Percentiles rank a stretch among this genome's conserved stretches.
phyloP scores from a whole-genome alignment of 1,140 invertebrate species.

The Solenopsis invicta region DNA sequence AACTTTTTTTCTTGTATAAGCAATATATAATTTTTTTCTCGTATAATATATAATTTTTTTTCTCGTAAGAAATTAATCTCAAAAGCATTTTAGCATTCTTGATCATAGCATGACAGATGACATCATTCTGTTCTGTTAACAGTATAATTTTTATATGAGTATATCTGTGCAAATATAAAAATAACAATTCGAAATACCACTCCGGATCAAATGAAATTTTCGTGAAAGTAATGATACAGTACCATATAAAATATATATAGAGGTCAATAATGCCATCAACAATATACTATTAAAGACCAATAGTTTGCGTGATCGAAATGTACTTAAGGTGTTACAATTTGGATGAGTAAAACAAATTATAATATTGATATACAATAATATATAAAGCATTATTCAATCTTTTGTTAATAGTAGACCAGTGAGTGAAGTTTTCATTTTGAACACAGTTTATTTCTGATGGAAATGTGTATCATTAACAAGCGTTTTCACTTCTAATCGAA shows the following conservation, averaged over 20 bases:
- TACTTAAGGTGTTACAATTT: neutral
- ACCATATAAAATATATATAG: conserved; percentile 11
- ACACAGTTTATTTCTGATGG: too few relatives aligned
- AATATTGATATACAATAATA: too few relatives aligned
- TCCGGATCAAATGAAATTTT: conserved; percentile 50
- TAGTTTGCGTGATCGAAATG: neutral
- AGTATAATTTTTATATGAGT: neutral
- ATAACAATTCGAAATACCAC: conserved; percentile 57
- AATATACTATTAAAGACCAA: conserved; percentile 18
- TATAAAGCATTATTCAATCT: too few relatives aligned
- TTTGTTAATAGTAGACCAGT: too few relatives aligned
- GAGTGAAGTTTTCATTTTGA: too few relatives aligned
- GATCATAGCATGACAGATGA: neutral
- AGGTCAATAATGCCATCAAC: conserved; percentile 1
- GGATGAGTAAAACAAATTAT: neutral
- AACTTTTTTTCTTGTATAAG: neutral
- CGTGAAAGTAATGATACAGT: conserved; percentile 31
- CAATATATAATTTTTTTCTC: neutral
- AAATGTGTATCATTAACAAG: too few relatives aligned
- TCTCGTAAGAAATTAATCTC: neutral
- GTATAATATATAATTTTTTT: neutral
- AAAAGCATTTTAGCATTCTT: neutral
- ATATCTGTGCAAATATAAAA: neutral
- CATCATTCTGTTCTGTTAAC: neutral
- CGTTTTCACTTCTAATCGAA: too few relatives aligned